phyloP scores from a whole-genome alignment of 2,113 vertebrate genomes.

The Hyla sarda region DNA sequence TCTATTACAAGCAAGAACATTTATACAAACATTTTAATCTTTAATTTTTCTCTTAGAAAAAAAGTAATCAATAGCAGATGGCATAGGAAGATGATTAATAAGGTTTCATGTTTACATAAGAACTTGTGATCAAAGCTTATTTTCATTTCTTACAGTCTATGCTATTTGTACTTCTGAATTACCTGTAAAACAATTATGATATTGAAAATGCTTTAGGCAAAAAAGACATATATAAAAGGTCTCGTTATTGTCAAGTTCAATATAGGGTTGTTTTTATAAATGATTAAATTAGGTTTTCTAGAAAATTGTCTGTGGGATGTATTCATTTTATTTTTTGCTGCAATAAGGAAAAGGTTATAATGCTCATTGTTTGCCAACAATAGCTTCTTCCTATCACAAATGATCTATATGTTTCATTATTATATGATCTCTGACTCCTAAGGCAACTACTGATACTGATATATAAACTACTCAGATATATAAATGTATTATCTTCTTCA shows the following conservation, averaged over 20 bases:
- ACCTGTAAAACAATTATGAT: neutral
- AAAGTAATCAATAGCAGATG: constrained; percentile 30
- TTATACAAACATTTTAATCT: constrained; percentile 4
- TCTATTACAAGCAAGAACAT: neutral
- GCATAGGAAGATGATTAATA: constrained; percentile 5
- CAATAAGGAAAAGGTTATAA: constrained; percentile 66
- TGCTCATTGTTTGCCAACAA: constrained; percentile 62
- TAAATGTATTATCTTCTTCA: constrained; percentile 59
- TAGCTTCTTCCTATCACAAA: constrained; percentile 73
- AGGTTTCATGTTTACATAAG: constrained; percentile 12
- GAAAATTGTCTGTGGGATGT: constrained; percentile 64
- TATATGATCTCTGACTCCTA: constrained; percentile 73
- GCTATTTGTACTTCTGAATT: neutral
- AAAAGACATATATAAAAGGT: neutral
- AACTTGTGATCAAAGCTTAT: neutral
- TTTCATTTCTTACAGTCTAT: neutral
- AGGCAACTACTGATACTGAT: constrained; percentile 67
- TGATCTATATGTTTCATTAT: constrained; percentile 82
- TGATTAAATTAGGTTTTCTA: constrained; percentile 63
- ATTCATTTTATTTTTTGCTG: constrained; percentile 68
- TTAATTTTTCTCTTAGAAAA: neutral
- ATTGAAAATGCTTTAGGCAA: neutral
- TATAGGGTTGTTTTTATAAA: constrained; percentile 44
- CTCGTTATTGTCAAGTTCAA: neutral
- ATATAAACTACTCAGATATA: constrained; percentile 66